phyloP scores from a whole-genome alignment of 1,140 invertebrate species.

The Drosophila ambigua region DNA sequence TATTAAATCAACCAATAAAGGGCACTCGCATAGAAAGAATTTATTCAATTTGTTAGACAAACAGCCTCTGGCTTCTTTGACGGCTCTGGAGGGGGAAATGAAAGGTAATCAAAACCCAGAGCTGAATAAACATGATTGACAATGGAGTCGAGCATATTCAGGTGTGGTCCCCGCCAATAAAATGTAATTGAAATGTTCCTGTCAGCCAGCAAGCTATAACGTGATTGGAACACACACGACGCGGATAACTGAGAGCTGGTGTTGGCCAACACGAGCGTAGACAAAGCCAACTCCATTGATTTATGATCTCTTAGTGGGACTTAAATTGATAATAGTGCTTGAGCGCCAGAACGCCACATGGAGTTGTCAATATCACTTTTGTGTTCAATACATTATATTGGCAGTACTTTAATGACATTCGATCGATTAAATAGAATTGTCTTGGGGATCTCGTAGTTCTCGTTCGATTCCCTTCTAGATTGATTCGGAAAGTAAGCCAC shows the following conservation, averaged over 20 bases:
- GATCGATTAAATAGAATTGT: too few species aligned
- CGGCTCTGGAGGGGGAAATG: background rate
- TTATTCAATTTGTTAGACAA: constrained; percentile 18
- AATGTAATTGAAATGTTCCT: constrained; percentile 60
- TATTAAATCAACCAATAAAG: constrained; percentile 40
- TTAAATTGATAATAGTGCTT: constrained; percentile 58
- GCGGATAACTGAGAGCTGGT: constrained; percentile 27
- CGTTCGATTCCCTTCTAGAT: too few species aligned
- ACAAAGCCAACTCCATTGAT: constrained; percentile 59
- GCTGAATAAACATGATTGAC: constrained; percentile 4
- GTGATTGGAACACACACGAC: constrained; percentile 19
- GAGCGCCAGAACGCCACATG: constrained; percentile 47
- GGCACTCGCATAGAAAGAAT: constrained; percentile 15
- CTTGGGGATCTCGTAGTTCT: too few species aligned
- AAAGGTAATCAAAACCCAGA: background rate
- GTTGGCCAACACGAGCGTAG: constrained; percentile 22
- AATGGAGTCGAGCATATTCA: constrained; percentile 7
- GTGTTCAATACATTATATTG: constrained; percentile 36
- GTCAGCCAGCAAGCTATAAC: constrained; percentile 47
- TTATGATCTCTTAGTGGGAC: constrained; percentile 46
- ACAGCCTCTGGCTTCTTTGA: constrained; percentile 3
- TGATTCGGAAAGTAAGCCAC: background rate
- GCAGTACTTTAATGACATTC: constrained; percentile 21
- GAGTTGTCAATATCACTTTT: constrained; percentile 47
- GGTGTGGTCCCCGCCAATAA: constrained; percentile 42